Evolutionary conservation across 2,113 vertebrate species (phyloP).

Genomic region (Dascyllus trimaculatus): DNA sequence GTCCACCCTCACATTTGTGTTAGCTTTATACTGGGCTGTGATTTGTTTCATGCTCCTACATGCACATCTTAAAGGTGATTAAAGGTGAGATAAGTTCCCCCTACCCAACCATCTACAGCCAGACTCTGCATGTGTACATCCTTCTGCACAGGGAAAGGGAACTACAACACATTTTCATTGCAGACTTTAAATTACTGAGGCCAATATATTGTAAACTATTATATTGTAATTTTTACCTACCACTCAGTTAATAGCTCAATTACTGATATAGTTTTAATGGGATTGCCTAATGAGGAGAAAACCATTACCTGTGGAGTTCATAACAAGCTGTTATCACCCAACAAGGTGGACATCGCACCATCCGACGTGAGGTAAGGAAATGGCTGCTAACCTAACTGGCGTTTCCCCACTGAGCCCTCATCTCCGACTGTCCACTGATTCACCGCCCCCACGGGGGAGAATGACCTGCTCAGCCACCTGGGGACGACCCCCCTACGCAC

Average conservation of each 20-base stretch:
- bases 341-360: slow-evolving; percentile 50
- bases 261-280: slow-evolving; percentile 38
- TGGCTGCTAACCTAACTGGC: slow-evolving; percentile 42
- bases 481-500: slow-evolving; percentile 80
- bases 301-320: slow-evolving; percentile 31
- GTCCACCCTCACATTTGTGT: not conserved
- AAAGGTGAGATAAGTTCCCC: not conserved
- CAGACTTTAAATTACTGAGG: not conserved
- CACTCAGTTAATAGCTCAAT: slow-evolving; percentile 47
- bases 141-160: slow-evolving; percentile 2
- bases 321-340: slow-evolving; percentile 36
- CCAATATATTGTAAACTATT: not conserved
- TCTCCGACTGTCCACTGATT: slow-evolving; percentile 84
- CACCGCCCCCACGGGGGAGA: slow-evolving; percentile 85
- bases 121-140: not conserved
- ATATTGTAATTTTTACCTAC: slow-evolving; percentile 18
- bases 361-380: slow-evolving; percentile 48
- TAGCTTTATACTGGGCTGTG: too few relatives aligned
- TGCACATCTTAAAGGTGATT: not conserved
- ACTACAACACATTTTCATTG: not conserved
- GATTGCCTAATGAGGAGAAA: slow-evolving; percentile 44
- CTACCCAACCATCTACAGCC: not conserved
- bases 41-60: not conserved
- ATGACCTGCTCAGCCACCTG: slow-evolving; percentile 88
- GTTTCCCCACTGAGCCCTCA: slow-evolving; percentile 74